Evolutionary conservation across 2,888 invertebrate species (phyloP), one percentile per base, ranked within the genome.

Genomic region (Glaucopsyche alexis): DNA sequence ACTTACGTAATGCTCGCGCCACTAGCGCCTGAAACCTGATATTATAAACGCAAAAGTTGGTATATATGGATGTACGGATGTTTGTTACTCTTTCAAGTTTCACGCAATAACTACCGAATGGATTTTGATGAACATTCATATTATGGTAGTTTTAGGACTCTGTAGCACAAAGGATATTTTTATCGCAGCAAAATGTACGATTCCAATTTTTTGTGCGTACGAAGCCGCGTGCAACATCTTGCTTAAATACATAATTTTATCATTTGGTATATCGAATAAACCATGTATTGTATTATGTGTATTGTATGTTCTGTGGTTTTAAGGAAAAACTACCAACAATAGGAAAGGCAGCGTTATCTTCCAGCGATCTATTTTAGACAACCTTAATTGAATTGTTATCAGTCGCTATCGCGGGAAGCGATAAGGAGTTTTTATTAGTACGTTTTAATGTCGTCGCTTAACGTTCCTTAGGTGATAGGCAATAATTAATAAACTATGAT

Each of bases 1-100:
- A 69, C 52, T 72, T 72, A 16, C 50, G 40, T 40, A 72, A 72
- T 52, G 49, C 29, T 40, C 50, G n/a, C n/a, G n/a, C 14, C 11
- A 52, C 29, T 29, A 29, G 29, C 29, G 29, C 29, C 29, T 0
- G 29, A n/a, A n/a, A n/a, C n/a, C n/a, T n/a, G n/a, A n/a, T n/a
- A n/a, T n/a, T n/a, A n/a, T n/a, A n/a, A n/a, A n/a, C n/a, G n/a
- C n/a, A n/a, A n/a, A n/a, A n/a, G n/a, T n/a, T n/a, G n/a, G n/a
- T n/a, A n/a, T n/a, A n/a, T n/a, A n/a, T n/a, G n/a, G n/a, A n/a
- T n/a, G n/a, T n/a, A n/a, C n/a, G n/a, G n/a, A n/a, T n/a, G n/a
- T n/a, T n/a, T n/a, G n/a, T n/a, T n/a, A n/a, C n/a, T n/a, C n/a
- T n/a, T n/a, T n/a, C n/a, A n/a, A n/a, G n/a, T n/a, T n/a, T n/a